Conservation (phyloP, 2,113 vertebrate species). For the Forbesichthys papilliferus region DNA sequence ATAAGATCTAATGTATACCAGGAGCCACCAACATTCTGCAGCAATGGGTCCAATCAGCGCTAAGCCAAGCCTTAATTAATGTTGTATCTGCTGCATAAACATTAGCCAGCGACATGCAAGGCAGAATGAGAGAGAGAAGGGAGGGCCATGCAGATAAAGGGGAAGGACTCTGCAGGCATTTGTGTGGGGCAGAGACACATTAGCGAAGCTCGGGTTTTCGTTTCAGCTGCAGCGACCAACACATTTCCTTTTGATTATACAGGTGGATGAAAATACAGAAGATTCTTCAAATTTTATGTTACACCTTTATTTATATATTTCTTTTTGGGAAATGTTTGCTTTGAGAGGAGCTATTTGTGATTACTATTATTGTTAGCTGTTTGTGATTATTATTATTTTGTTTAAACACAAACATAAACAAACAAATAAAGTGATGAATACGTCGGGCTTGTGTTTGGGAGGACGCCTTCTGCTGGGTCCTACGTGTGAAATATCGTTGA, state of each 20-base stretch:
- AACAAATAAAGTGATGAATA: constrained; percentile 22
- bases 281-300: too few species aligned
- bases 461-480: constrained; percentile 73
- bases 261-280: constrained; percentile 25
- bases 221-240: constrained; percentile 50
- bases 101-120: constrained; percentile 43
- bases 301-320: too few species aligned
- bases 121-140: constrained; percentile 20
- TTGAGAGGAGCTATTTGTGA: constrained; percentile 28
- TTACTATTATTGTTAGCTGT: constrained; percentile 35
- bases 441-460: constrained; percentile 42
- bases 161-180: constrained; percentile 62
- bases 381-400: constrained; percentile 45
- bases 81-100: constrained; percentile 56
- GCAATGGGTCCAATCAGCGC: constrained; percentile 75
- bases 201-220: constrained; percentile 54
- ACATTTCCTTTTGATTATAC: constrained; percentile 56
- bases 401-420: constrained; percentile 40
- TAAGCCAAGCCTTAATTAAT: constrained; percentile 71
- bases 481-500: constrained; percentile 80
- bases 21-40: constrained; percentile 56
- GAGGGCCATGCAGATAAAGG: constrained; percentile 30
- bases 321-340: constrained; percentile 5
- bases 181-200: constrained; percentile 55
- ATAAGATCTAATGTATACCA: constrained; percentile 58